Evolutionary conservation across 2,113 vertebrate genomes (phyloP).

Genomic region (Datnioides undecimradiatus): DNA sequence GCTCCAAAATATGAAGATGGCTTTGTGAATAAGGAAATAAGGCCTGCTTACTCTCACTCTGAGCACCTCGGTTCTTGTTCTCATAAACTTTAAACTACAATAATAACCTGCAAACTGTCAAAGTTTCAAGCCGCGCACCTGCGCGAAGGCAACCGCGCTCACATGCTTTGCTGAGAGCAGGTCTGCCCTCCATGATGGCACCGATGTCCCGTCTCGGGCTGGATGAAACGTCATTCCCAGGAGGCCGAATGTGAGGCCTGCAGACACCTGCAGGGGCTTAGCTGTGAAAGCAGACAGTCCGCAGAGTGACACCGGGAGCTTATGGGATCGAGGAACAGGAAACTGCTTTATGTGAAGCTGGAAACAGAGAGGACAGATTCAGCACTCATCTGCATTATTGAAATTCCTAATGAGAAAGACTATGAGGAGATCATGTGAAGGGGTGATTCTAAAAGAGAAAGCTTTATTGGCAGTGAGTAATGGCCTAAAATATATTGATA

Average conservation of each 20-base stretch:
- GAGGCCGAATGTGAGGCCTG: constrained; percentile 41
- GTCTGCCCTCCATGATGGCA: constrained; percentile 34
- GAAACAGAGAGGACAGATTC: constrained; percentile 22
- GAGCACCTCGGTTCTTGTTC: not conserved
- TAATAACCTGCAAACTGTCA: constrained; percentile 55
- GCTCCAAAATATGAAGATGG: constrained; percentile 54
- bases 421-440: constrained; percentile 15
- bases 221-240: constrained; percentile 42
- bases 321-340: constrained; percentile 38
- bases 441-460: constrained; percentile 8
- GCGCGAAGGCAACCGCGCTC: not conserved
- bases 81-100: constrained; percentile 55
- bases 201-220: constrained; percentile 23
- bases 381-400: constrained; percentile 30
- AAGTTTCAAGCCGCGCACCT: constrained; percentile 21
- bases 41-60: constrained; percentile 49
- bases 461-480: constrained; percentile 10
- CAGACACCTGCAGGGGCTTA: constrained; percentile 72
- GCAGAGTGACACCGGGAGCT: constrained; percentile 44
- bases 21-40: constrained; percentile 20
- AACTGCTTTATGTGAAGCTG: constrained; percentile 43
- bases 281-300: constrained; percentile 29
- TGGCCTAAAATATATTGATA: not conserved
- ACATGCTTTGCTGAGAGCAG: not conserved
- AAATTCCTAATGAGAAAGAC: constrained; percentile 9